A percentile compares a stretch with the other conserved stretches of the same genome.
Conservation (phyloP, 2,888 invertebrate genomes). For the Napeogenes inachia region DNA sequence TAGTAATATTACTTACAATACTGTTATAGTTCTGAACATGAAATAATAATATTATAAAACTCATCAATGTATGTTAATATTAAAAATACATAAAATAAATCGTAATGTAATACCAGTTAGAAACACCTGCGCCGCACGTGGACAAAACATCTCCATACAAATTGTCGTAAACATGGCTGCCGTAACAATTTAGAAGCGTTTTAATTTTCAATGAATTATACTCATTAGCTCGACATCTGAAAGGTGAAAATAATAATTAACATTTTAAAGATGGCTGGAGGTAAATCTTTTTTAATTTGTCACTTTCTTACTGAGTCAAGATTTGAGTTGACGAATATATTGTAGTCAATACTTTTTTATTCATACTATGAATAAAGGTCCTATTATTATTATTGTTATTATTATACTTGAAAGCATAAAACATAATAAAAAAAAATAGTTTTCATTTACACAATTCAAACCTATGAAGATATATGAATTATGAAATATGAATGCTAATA, state of each 20-base stretch:
- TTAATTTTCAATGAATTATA: slow-evolving; percentile 36
- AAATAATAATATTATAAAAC: background rate
- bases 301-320: too few relatives aligned
- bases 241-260: slow-evolving; percentile 27
- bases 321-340: too few relatives aligned
- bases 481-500: too few relatives aligned
- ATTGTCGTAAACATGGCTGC: slow-evolving; percentile 33
- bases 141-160: slow-evolving; percentile 45
- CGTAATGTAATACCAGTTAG: slow-evolving; percentile 5
- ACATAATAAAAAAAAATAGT: too few relatives aligned
- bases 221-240: slow-evolving; percentile 26
- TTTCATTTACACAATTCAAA: too few relatives aligned
- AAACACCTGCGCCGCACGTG: slow-evolving; percentile 37
- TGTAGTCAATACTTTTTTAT: too few relatives aligned
- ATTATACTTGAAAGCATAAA: too few relatives aligned
- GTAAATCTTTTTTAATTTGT: too few relatives aligned
- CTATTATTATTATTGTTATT: too few relatives aligned
- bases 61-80: slow-evolving; percentile 11
- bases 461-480: too few relatives aligned
- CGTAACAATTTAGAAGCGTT: slow-evolving; percentile 28
- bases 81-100: background rate
- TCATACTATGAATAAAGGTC: too few relatives aligned
- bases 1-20: background rate
- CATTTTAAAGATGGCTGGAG: slow-evolving; percentile 10
- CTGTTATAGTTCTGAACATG: background rate